Evolutionary conservation across 2,113 vertebrate species (phyloP), one percentile per base, ranked within the genome.

Genomic region (Brachyhypopomus gauderio): DNA sequence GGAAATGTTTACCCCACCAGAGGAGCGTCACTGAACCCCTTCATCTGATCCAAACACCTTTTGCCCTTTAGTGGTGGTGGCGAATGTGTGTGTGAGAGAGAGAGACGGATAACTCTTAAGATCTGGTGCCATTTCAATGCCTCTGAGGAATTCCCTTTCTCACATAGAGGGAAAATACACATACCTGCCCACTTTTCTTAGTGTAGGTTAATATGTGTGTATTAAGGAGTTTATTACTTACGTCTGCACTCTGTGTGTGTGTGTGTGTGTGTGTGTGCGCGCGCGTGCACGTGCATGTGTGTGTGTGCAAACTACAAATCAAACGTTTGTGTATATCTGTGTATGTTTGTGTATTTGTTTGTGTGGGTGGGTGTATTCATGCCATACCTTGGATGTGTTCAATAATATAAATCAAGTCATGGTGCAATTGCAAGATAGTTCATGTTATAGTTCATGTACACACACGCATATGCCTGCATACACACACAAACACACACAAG

Each of bases 1-100:
- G 93, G 93, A 80, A 93, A 90, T 82, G 91, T 94, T 86, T 94
- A 94, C 90, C 89, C 92, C 62, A 91, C 92, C 84, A 90, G 90
- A 89, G 93, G 90, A 84, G 90, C 91, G 20, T 94, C 93, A 25
- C 87, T 89, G 82, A 94, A 94, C 76, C 93, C 93, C 87, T 94
- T 94, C 90, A 94, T 94, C 91, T 94, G 92, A 94, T 30, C 7
- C 72, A 23, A 64, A n/a, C 9, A 34, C 74, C 63, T 9, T 66
- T 76, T 55, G 72, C 38, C 74, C 85, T 30, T 30, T 85, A 85
- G 77, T 81, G 78, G 83, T 83, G 80, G 74, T 52, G 9, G 5
- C 17, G 58, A 77, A 80, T 73, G 34, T 64, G n/a, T 34, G 77
- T 55, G 45, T 23, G 23, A 41, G 70, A 62, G 41, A 60, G 71